Evolutionary conservation across 2,888 invertebrate genomes (phyloP), one percentile per base, ranked within the genome.

Genomic region (Ferdinandea cuprea): DNA sequence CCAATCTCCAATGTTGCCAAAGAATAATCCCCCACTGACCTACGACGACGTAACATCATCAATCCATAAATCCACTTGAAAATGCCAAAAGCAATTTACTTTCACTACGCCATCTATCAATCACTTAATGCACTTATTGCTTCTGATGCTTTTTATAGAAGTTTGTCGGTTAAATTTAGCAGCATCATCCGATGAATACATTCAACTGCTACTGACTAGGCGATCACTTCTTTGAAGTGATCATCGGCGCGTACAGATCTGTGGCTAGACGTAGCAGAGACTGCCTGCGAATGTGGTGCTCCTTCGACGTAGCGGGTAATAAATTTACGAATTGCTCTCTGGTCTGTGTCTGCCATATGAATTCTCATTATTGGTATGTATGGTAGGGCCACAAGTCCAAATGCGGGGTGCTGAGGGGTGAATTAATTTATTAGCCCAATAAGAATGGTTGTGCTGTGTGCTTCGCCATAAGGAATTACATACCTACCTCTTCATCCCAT

Each of bases 401-500:
- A 32, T 17, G n/a, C n/a, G n/a, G n/a, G 46, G 9, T 54, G 65
- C 21, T 21, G 58, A 63, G 79, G 68, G 74, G 61, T 63, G 56
- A 46, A 74, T 68, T 56, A 61, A 80, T 80, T 80, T 74, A 74
- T 79, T 73, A 44, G 68, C 73, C 42, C 32, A 8, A 35, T 65
- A 30, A 54, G 73, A 68, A 66, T 73, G 73, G 30, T 56, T 68
- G 72, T 42, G 50, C 11, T 11, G 1, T 25, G 1, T 25, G 65
- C 25, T 28, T 15, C 44, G 15, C 17, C 50, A 42, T 30, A 63
- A 48, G 28, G 44, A 73, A 63, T 37, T 35, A 54, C 42, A 28
- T 8, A n/a, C n/a, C n/a, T n/a, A n/a, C n/a, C n/a, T n/a, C n/a
- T n/a, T n/a, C n/a, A n/a, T n/a, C n/a, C n/a, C n/a, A n/a, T n/a